Conservation (phyloP, 2,797 vertebrate genomes). For the Tangara arthus region DNA sequence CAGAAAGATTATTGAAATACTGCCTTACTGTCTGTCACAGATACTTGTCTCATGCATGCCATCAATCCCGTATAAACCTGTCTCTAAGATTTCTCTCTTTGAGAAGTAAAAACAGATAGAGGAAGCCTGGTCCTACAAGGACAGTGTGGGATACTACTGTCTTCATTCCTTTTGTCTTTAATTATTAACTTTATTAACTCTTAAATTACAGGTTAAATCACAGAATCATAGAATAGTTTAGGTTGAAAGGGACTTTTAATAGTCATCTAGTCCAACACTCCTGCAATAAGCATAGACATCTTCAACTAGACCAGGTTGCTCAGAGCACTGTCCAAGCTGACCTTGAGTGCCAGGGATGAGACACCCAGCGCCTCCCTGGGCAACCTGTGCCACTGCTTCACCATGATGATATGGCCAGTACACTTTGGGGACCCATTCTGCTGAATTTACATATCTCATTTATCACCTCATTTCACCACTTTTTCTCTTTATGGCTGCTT, state of each 20-base stretch:
- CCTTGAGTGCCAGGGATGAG: rapidly evolving
- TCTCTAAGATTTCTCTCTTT: not conserved
- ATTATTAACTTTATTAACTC: not conserved
- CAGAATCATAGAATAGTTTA: not conserved
- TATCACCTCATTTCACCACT: not conserved
- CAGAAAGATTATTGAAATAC: not conserved
- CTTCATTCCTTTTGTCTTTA: not conserved
- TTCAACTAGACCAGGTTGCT: not conserved
- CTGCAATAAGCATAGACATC: not conserved
- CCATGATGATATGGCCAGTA: not conserved
- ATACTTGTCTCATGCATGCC: not conserved
- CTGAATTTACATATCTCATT: not conserved
- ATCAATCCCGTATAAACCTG: not conserved
- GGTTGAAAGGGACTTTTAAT: not conserved
- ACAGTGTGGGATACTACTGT: too few relatives aligned
- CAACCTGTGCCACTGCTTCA: not conserved
- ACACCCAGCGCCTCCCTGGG: too few relatives aligned
- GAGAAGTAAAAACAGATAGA: not conserved
- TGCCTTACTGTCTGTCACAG: not conserved
- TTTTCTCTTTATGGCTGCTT: not conserved
- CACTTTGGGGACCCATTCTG: not conserved
- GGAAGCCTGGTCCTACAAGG: not conserved
- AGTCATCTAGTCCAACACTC: not conserved
- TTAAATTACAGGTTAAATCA: not conserved
- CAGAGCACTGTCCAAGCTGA: not conserved